phyloP scores from a whole-genome alignment of 2,888 invertebrate species.

The Tryphoninae sp. region DNA sequence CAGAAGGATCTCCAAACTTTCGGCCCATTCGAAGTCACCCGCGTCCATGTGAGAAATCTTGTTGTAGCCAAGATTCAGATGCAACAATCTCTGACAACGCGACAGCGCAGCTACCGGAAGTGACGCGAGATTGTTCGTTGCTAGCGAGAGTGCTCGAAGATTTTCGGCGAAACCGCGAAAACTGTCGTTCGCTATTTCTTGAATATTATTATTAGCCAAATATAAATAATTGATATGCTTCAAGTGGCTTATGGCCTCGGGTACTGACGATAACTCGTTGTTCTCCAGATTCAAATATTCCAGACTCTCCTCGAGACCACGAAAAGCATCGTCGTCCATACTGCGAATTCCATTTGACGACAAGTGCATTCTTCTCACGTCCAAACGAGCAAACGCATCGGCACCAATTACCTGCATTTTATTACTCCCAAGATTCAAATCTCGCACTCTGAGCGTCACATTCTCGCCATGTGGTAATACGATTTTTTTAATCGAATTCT shows the following conservation, averaged over 20 bases:
- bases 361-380: conserved; percentile 89
- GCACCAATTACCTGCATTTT: conserved; percentile 87
- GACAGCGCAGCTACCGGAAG: conserved; percentile 88
- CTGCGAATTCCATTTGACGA: conserved; percentile 89
- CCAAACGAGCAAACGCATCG: conserved; percentile 87
- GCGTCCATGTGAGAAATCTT: conserved; percentile 90
- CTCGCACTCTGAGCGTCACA: conserved; percentile 88
- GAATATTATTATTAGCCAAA: conserved; percentile 90
- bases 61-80: conserved; percentile 94
- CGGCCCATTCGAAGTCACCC: conserved; percentile 92
- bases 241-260: conserved; percentile 87
- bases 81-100: conserved; percentile 89
- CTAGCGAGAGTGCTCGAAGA: conserved; percentile 90
- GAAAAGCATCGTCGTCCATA: conserved; percentile 88
- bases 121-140: conserved; percentile 89
- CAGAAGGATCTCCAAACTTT: conserved; percentile 90
- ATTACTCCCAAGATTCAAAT: conserved; percentile 92
- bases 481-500: conserved; percentile 89
- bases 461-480: conserved; percentile 82
- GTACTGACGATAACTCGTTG: conserved; percentile 88
- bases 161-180: conserved; percentile 84
- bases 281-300: conserved; percentile 93
- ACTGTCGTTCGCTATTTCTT: conserved; percentile 85
- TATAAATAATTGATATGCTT: conserved; percentile 90
- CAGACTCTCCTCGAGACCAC: conserved; percentile 87